Evolutionary conservation across 2,797 vertebrate genomes (phyloP).

Genomic region (Rhinichthys osculus): DNA sequence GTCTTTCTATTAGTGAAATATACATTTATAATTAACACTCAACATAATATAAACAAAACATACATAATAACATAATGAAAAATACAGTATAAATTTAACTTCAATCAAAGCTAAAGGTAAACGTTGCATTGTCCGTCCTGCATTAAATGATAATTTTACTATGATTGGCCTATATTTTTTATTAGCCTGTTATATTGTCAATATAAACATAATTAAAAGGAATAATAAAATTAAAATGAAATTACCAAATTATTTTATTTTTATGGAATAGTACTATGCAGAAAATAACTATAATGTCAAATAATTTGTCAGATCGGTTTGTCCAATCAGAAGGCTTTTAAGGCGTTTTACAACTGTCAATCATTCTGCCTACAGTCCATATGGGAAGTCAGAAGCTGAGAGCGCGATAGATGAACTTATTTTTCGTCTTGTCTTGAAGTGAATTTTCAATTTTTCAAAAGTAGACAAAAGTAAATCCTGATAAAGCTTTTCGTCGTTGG

Average conservation of each 20-base stretch:
- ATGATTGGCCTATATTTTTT: neutral
- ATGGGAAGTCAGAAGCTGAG: neutral
- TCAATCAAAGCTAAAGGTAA: neutral
- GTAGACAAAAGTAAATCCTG: neutral
- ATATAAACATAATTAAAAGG: neutral
- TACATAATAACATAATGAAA: neutral
- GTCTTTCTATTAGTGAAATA: conserved; percentile 5
- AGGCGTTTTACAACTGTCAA: neutral
- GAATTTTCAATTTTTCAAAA: neutral
- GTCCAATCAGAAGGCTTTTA: neutral
- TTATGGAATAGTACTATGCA: neutral
- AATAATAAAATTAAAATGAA: neutral
- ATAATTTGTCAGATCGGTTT: neutral
- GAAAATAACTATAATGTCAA: neutral
- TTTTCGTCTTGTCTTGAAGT: too few relatives aligned
- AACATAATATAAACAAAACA: too few relatives aligned
- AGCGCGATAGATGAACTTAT: neutral
- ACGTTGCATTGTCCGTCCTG: neutral
- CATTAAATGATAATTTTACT: neutral
- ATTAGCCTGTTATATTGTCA: neutral
- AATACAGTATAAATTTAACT: neutral
- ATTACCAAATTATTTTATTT: neutral
- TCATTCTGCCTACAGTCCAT: neutral
- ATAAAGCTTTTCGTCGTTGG: neutral
- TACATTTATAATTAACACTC: too few relatives aligned